A percentile compares a stretch with the other conserved stretches of the same genome.
Evolutionary conservation across 2,113 vertebrate genomes (phyloP).

Genomic region (Salvelinus namaycush): DNA sequence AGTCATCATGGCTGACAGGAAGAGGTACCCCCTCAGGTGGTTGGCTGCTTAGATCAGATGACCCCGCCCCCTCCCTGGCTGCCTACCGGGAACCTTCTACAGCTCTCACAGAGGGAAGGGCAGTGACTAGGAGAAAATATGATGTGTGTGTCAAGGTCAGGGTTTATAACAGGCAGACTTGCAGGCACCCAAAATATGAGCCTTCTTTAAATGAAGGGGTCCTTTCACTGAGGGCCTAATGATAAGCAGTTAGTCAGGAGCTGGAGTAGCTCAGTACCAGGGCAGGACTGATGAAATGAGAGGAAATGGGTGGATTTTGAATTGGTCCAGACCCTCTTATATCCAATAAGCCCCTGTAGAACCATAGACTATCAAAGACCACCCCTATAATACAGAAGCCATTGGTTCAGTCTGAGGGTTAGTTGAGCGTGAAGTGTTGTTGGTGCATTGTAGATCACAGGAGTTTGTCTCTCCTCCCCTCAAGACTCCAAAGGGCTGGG

Average conservation of each 20-base stretch:
- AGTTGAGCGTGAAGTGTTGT: constrained; percentile 13
- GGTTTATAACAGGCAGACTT: constrained; percentile 74
- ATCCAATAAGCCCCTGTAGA: constrained; percentile 63
- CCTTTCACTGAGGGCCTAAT: constrained; percentile 77
- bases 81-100: constrained; percentile 18
- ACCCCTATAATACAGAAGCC: constrained; percentile 6
- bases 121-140: background rate
- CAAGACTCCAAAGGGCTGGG: constrained; percentile 15
- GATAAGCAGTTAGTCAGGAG: constrained; percentile 70
- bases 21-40: background rate
- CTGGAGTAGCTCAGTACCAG: constrained; percentile 65
- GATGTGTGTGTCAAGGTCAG: constrained; percentile 18
- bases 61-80: constrained; percentile 23
- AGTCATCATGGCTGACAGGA: constrained; percentile 54
- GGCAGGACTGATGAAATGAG: constrained; percentile 10
- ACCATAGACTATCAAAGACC: constrained; percentile 19
- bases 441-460: constrained; percentile 15
- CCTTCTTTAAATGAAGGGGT: constrained; percentile 79
- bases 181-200: constrained; percentile 82
- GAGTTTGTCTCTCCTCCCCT: background rate
- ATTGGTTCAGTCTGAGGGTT: constrained; percentile 9
- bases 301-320: constrained; percentile 20
- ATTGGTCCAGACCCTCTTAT: constrained; percentile 66
- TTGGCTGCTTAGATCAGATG: too few species aligned
- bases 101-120: constrained; percentile 15